Evolutionary conservation across 2,797 vertebrate species (phyloP), one percentile per base, ranked within the genome.

Genomic region (Toxotes lorentzi): DNA sequence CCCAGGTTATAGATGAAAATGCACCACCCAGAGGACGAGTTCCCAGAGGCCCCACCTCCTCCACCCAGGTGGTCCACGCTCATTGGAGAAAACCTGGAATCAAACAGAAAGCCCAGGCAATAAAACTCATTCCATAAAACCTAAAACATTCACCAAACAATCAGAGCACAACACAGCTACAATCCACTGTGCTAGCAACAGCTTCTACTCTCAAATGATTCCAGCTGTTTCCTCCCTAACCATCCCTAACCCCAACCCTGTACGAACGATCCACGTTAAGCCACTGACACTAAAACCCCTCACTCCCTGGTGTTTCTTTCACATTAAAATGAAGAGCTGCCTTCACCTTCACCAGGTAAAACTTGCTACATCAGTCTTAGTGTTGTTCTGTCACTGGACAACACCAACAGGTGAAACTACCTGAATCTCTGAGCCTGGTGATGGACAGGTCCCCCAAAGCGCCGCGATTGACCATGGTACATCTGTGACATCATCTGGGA

Each of bases 1-100:
- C 96, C 96, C 83, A 99, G 95, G 89, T 99, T 99, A 90, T 99
- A 99, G 95, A 99, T 97, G 92, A 99, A 99, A 93, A 99, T 98
- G 93, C 98, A 99, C 98, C 98, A 99, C 88, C 98, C 98, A 12
- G 96, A 95, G 60, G 97, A 95, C 6, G 96, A 93, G 92, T 93
- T 97, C 66, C 97, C 96, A 0, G 96, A 94, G 76, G 96, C 95
- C 58, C 96, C 95, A 35, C 97, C 96, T 82, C 98, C 96, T 63
- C 97, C 94, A 16, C 97, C 94, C 96, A 98, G 97, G 95, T 99
- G 97, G 54, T 93, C 91, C 0, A 88, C 88, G 2, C 89, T 90
- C 91, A 94, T 93, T 1, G 93, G 93, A 34, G 93, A 94, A 73
- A 93, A 94, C 75, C 93, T 94, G 23, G 6, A 58, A 12, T 1